Conservation (phyloP, 2,113 vertebrate species). For the Dipodomys spectabilis region DNA sequence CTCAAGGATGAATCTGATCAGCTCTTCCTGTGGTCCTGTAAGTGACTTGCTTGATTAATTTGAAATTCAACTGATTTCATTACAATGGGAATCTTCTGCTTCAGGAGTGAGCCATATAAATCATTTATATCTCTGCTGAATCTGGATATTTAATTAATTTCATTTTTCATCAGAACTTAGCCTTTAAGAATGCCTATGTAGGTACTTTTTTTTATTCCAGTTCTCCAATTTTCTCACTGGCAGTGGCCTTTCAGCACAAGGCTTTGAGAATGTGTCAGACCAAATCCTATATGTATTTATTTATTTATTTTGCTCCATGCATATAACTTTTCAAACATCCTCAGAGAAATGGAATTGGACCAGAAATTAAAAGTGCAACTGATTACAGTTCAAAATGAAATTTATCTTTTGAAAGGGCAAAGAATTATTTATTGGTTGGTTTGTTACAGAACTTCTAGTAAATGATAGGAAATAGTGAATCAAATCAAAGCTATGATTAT, state of each 20-base stretch:
- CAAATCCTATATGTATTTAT: not conserved
- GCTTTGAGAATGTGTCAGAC: not conserved
- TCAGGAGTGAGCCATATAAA: not conserved
- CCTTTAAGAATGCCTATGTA: not conserved
- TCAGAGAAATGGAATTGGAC: not conserved
- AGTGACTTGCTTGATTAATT: constrained; percentile 60
- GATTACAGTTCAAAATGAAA: not conserved
- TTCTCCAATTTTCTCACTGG: not conserved
- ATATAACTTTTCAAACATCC: not conserved
- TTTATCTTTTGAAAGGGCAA: not conserved
- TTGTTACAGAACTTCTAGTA: not conserved
- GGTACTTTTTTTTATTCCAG: not conserved
- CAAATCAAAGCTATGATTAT: not conserved
- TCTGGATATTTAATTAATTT: constrained; percentile 51
- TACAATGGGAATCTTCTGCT: constrained; percentile 46
- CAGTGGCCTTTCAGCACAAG: not conserved
- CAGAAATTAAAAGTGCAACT: not conserved
- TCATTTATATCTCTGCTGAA: constrained; percentile 34
- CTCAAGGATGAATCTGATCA: not conserved
- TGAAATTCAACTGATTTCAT: constrained; percentile 58
- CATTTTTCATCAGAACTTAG: not conserved
- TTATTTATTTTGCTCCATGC: not conserved
- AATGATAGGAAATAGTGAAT: not conserved
- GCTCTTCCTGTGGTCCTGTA: not conserved
- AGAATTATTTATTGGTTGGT: not conserved